phyloP scores from a whole-genome alignment of 2,113 vertebrate species.

The Burhinus bistriatus region DNA sequence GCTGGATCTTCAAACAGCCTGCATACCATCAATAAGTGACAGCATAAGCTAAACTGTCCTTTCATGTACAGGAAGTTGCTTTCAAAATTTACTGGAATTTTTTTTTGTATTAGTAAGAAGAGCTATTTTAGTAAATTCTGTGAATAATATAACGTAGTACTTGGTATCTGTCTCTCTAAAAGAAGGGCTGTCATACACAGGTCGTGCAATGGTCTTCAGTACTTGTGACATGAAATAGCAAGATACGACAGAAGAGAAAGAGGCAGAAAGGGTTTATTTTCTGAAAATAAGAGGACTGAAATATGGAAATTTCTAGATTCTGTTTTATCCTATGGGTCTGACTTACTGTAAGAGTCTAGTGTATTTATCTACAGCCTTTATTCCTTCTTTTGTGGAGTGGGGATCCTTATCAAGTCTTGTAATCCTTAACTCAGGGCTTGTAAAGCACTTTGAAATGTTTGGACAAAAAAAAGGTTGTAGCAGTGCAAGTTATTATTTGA shows the following conservation, averaged over 20 bases:
- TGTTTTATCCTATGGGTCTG: neutral
- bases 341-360: neutral
- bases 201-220: neutral
- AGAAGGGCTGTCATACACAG: neutral
- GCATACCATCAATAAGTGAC: neutral
- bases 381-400: neutral
- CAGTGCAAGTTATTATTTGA: neutral
- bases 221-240: neutral
- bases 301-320: neutral
- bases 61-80: neutral
- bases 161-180: neutral
- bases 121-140: neutral
- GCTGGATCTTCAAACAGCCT: neutral
- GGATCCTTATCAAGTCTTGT: neutral
- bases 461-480: neutral
- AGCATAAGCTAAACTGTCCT: neutral
- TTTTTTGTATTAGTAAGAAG: neutral
- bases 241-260: neutral
- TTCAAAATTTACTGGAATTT: neutral
- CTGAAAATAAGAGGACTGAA: neutral
- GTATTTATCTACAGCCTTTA: neutral
- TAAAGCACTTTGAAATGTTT: neutral
- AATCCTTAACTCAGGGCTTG: neutral
- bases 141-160: neutral
- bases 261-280: neutral